phyloP scores from a whole-genome alignment of 2,113 vertebrate species.

The Dicaeum eximium region DNA sequence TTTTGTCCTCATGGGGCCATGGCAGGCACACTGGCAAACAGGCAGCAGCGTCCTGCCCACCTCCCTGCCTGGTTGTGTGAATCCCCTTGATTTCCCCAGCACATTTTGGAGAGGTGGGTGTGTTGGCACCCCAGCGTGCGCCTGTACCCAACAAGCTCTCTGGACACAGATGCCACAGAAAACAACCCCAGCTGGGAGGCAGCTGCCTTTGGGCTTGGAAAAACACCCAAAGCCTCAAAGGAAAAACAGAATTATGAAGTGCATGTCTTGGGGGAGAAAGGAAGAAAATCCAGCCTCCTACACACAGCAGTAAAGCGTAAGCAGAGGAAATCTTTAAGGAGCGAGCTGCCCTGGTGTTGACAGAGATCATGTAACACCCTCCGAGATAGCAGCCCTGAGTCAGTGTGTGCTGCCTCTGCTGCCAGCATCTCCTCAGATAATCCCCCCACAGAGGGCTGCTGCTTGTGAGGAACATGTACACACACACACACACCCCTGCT shows the following conservation, averaged over 20 bases:
- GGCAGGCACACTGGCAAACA: background rate
- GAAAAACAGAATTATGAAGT: background rate
- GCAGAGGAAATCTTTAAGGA: background rate
- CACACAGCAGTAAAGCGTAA: background rate
- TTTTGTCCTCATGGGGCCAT: rapidly evolving
- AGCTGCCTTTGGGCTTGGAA: background rate
- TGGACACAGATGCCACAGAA: background rate
- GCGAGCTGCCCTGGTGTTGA: background rate
- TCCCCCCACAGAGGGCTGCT: background rate
- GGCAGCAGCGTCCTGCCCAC: background rate
- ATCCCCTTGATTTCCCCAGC: rapidly evolving
- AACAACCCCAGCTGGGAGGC: constrained; percentile 13
- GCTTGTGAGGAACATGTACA: background rate
- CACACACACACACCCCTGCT: background rate
- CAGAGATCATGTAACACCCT: constrained; percentile 3
- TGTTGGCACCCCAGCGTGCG: rapidly evolving
- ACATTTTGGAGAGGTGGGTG: rapidly evolving
- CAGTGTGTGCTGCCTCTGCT: background rate
- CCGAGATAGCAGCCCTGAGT: background rate
- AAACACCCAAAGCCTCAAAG: background rate
- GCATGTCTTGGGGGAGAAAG: background rate
- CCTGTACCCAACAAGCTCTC: background rate
- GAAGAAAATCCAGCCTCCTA: background rate
- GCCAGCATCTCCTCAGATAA: background rate
- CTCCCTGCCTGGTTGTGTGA: rapidly evolving